Percentiles rank a stretch among this genome's conserved stretches.
Conservation (phyloP, 2,888 invertebrate genomes). For the Lasioglossum zephyrum region DNA sequence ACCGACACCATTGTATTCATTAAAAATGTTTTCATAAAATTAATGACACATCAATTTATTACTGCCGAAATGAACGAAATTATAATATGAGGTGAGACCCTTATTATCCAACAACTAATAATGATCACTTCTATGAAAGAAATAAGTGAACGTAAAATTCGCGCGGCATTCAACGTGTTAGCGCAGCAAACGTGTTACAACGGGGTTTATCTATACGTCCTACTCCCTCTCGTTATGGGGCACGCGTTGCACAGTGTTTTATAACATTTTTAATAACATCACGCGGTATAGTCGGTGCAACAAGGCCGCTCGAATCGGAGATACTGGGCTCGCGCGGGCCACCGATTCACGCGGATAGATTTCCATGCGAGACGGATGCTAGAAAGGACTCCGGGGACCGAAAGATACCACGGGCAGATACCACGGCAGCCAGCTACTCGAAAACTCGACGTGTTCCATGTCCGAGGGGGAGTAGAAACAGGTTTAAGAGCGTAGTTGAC, state of each 20-base stretch:
- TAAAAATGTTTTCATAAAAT: neutral
- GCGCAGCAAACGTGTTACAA: neutral
- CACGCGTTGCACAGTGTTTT: neutral
- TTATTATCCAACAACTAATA: neutral
- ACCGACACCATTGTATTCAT: neutral
- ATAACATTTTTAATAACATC: neutral
- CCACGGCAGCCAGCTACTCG: slow-evolving; percentile 61
- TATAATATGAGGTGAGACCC: neutral
- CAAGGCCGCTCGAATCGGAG: slow-evolving; percentile 6
- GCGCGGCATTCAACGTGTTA: neutral
- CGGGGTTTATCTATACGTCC: neutral
- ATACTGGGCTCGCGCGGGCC: neutral
- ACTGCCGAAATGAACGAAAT: neutral
- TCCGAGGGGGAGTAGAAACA: slow-evolving; percentile 70
- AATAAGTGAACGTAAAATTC: neutral
- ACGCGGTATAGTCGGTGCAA: neutral
- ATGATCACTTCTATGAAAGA: neutral
- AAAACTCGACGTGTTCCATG: slow-evolving; percentile 70
- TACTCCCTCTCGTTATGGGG: neutral
- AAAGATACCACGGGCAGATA: slow-evolving; percentile 46
- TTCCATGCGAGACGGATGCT: slow-evolving; percentile 33
- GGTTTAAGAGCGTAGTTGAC: slow-evolving; percentile 70
- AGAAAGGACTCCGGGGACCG: slow-evolving; percentile 30
- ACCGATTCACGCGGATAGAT: slow-evolving; percentile 21
- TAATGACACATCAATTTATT: neutral